Evolutionary conservation across 2,888 invertebrate genomes (phyloP).

Genomic region (Cryptus armator): DNA sequence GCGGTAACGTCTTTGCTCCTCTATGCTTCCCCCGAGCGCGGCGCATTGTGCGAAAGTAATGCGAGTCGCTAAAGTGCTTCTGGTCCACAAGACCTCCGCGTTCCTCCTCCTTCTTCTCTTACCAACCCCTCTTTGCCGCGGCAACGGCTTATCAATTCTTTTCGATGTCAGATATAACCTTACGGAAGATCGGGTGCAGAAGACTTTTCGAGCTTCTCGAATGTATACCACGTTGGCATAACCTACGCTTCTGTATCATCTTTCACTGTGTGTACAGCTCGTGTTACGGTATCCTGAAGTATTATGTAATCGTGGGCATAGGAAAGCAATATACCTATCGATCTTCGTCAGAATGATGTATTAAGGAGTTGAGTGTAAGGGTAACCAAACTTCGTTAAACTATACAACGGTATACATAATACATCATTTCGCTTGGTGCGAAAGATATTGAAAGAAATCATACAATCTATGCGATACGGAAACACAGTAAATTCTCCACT

Average conservation of each 20-base stretch:
- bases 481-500: too few relatives aligned
- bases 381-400: conserved; percentile 8
- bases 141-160: conserved; percentile 72
- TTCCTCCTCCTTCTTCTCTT: conserved; percentile 7
- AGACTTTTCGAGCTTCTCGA: conserved; percentile 36
- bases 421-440: too few relatives aligned
- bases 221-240: background rate
- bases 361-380: background rate
- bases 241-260: background rate
- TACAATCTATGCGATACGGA: too few relatives aligned
- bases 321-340: background rate
- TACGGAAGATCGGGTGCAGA: conserved; percentile 51
- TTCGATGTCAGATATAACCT: conserved; percentile 67
- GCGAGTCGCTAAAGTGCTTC: conserved; percentile 72
- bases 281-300: background rate
- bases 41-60: conserved; percentile 67
- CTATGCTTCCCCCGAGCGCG: conserved; percentile 28
- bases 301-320: background rate
- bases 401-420: background rate
- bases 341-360: background rate
- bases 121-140: background rate
- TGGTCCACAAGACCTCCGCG: conserved; percentile 39
- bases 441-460: too few relatives aligned
- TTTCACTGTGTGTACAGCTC: background rate
- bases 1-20: conserved; percentile 39